Evolutionary conservation across 2,113 vertebrate genomes (phyloP), one percentile per base, ranked within the genome.

Genomic region (Regulus satrapa): DNA sequence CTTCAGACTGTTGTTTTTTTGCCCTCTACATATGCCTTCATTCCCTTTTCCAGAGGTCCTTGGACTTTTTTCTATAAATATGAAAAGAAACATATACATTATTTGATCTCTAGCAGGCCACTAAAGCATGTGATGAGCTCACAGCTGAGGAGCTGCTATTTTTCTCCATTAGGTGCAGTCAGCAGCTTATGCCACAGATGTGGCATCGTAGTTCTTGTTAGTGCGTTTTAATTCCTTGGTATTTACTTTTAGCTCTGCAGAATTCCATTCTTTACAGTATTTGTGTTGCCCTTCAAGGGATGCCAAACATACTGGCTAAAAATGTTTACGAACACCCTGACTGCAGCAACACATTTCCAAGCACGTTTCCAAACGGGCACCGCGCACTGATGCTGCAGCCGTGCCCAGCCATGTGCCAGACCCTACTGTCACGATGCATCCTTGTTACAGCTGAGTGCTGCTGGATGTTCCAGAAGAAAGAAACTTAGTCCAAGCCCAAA

Each of bases 71-170:
- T 67, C 43, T 66, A 12, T 67, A 74, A 77, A 56, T 64, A 64
- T 32, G 32, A 88, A 61, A 80, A 45, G 6, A 81, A 78, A 64
- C 58, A 45, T 43, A 71, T 24, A n/a, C 52, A 34, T 59, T 78
- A 51, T 76, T 91, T 89, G 61, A 66, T 95, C 45, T 72, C 38
- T 89, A 25, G 32, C 62, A 83, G 87, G 24, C 63, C 9, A 28
- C 58, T 79, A 59, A 89, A 59, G 49, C 66, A 69, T 73, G 14
- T 58, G 54, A 75, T 75, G 81, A 81, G 36, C 52, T 95, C 74
- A 85, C 32, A 85, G 71, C 64, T 73, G 36, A 92, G 69, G 64
- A 87, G 41, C 52, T 91, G 89, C 45, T 76, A 2, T 89, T 91
- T 92, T 88, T 79, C 54, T 88, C 14, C 32, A 6, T 85, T 45